These are phyloP conservation scores for Hypomecis punctinalis DNA, from an alignment of 2,888 invertebrate genomes.

Conservation along the genomic window DNA sequence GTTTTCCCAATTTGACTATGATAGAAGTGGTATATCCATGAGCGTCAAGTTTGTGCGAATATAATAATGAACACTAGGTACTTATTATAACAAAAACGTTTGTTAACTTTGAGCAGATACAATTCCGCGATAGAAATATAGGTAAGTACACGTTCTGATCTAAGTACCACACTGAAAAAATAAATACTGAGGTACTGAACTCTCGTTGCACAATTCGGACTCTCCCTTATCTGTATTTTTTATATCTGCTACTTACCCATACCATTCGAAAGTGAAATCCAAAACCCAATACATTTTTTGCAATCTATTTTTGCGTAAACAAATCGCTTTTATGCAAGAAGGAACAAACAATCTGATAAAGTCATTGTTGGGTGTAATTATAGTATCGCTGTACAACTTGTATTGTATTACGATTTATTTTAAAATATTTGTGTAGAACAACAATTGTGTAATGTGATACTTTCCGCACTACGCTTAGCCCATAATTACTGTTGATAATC, in stretches of 20 bases:
- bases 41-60: too few species aligned
- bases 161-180: background rate
- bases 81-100: too few species aligned
- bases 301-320: constrained; percentile 41
- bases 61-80: too few species aligned
- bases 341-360: constrained; percentile 57
- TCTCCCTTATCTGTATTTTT: too few species aligned
- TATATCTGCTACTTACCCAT: background rate
- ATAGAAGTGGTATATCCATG: too few species aligned
- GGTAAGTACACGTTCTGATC: too few species aligned
- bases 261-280: constrained; percentile 40
- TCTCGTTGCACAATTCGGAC: too few species aligned
- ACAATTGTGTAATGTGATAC: constrained; percentile 67
- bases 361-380: constrained; percentile 75
- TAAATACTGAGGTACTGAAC: background rate
- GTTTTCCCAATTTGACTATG: too few species aligned
- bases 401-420: constrained; percentile 62
- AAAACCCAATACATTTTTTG: constrained; percentile 32
- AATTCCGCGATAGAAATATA: too few species aligned
- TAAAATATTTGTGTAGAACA: constrained; percentile 61
- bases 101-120: too few species aligned
- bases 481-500: constrained; percentile 58
- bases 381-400: constrained; percentile 58
- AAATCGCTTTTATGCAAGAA: constrained; percentile 50
- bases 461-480: constrained; percentile 67